phyloP scores from a whole-genome alignment of 2,797 vertebrate species.

The Sarcophilus harrisii region DNA sequence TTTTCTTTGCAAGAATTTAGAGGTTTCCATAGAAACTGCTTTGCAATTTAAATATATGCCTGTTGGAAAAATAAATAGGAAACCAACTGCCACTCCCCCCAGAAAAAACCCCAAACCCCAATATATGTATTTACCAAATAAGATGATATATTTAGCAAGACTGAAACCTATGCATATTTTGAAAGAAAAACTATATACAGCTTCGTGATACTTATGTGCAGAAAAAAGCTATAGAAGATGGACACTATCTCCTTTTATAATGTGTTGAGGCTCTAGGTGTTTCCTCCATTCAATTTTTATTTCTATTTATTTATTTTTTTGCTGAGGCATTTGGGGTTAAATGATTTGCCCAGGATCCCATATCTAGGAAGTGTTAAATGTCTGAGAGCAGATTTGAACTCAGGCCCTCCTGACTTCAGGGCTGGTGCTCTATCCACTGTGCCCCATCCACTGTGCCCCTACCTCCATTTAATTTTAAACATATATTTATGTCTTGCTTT shows the following conservation, averaged over 20 bases:
- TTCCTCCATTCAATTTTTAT: neutral
- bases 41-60: constrained; percentile 64
- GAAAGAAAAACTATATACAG: constrained; percentile 31
- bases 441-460: no score
- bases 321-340: no score
- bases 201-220: constrained; percentile 14
- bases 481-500: neutral
- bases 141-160: constrained; percentile 29
- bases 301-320: no score
- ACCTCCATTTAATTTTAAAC: neutral
- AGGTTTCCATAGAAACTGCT: constrained; percentile 68
- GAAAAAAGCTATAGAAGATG: neutral
- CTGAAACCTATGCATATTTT: constrained; percentile 37
- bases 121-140: constrained; percentile 45
- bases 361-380: no score
- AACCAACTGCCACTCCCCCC: constrained; percentile 16
- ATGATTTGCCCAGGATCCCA: no score
- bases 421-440: no score
- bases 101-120: neutral
- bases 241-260: neutral
- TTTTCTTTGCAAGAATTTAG: constrained; percentile 39
- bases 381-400: no score
- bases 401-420: no score
- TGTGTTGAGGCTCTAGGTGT: neutral
- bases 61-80: constrained; percentile 64